Evolutionary conservation across 1,140 invertebrate genomes (phyloP).

Genomic region (Penaeus japonicus): DNA sequence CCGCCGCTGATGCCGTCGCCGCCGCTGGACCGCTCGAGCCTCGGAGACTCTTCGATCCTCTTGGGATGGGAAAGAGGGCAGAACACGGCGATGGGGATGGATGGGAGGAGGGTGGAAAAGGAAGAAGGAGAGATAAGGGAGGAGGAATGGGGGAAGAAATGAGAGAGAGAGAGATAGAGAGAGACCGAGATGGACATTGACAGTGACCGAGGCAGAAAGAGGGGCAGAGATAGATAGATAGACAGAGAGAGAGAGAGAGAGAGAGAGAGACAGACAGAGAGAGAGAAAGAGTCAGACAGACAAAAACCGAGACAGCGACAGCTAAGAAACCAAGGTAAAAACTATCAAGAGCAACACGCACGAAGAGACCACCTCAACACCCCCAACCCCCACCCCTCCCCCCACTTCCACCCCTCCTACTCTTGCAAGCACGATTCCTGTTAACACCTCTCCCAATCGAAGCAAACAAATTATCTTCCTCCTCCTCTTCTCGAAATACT

Average conservation of each 20-base stretch:
- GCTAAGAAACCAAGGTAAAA: too few species aligned
- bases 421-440: background rate
- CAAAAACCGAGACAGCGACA: background rate
- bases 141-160: background rate
- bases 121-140: too few species aligned
- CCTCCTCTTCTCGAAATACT: too few species aligned
- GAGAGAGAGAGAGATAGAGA: background rate
- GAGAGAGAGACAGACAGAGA: background rate
- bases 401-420: background rate
- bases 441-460: background rate
- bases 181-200: background rate
- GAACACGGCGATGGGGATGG: too few species aligned
- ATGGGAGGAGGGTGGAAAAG: too few species aligned
- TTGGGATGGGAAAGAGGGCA: too few species aligned
- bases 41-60: too few species aligned
- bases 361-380: too few species aligned
- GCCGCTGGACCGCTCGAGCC: too few species aligned
- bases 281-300: background rate
- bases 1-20: background rate
- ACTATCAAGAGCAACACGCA: too few species aligned
- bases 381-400: too few species aligned
- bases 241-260: background rate
- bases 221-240: background rate
- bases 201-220: background rate
- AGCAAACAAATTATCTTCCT: too few species aligned